Conservation (phyloP, 2,797 vertebrate species). For the Pyrocephalus nanus region DNA sequence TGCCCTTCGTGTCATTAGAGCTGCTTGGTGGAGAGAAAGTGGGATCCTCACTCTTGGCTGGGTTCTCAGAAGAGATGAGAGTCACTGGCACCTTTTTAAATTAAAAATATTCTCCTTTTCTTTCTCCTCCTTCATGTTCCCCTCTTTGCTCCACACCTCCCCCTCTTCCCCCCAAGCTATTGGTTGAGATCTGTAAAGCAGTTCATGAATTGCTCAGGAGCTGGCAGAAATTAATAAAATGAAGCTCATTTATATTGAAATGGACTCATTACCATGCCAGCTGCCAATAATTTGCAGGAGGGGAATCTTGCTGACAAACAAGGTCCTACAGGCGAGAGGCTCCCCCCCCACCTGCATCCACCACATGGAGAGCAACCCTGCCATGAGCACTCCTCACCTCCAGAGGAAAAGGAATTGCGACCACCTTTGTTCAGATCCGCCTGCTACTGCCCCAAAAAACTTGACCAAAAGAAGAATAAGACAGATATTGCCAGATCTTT, state of each 20-base stretch:
- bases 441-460: neutral
- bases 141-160: neutral
- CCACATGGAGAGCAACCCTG: neutral
- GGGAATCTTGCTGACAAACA: slow-evolving; percentile 68
- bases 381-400: neutral
- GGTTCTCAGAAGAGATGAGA: neutral
- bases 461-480: neutral
- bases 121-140: slow-evolving; percentile 24
- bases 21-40: neutral
- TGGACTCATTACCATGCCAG: slow-evolving; percentile 74
- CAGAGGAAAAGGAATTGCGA: neutral
- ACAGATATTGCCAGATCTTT: neutral
- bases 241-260: slow-evolving; percentile 78
- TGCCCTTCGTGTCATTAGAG: neutral
- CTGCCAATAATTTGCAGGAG: slow-evolving; percentile 73
- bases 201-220: slow-evolving; percentile 72
- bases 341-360: slow-evolving; percentile 66
- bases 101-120: neutral
- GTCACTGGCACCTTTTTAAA: slow-evolving; percentile 5
- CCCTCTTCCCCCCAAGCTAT: slow-evolving; percentile 25
- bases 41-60: neutral
- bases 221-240: slow-evolving; percentile 77
- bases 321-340: slow-evolving; percentile 48
- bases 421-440: neutral
- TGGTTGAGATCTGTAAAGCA: slow-evolving; percentile 65